Evolutionary conservation across 2,888 invertebrate species (phyloP), one percentile per base, ranked within the genome.

Genomic region (Lacanobia wlatinum): DNA sequence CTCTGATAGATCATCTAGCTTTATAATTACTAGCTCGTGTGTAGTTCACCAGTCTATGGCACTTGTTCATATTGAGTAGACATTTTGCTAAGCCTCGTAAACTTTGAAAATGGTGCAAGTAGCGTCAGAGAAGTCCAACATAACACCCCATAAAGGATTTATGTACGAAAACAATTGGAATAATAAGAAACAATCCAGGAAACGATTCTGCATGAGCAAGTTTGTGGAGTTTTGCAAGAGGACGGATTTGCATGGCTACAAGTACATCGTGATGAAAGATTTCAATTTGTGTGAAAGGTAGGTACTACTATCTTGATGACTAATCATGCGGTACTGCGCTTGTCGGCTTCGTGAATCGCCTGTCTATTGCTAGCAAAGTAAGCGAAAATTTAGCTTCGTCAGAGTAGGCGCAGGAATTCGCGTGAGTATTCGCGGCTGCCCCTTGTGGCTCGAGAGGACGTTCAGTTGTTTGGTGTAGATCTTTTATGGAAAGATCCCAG

Each of bases 161-260:
- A 21, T 53, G 59, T 6, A 64, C 21, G 23, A 43, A 46, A 55
- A 43, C 48, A 66, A 70, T 73, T 23, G 14, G 52, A 71, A 68
- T 70, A 86, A 84, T 70, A 86, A 84, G 18, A 84, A 83, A 81
- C 73, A 72, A 79, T 87, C 50, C 1, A 89, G 82, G 46, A 88
- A 80, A 75, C 79, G 80, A 3, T 90, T 88, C 75, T 89, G 89
- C 64, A 62, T 70, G 1, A 78, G 59, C 1, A 95, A 92, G 79
- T 93, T 94, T 28, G 90, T 90, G 6, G 97, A 97, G 83, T 98
- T 97, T 92, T 97, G 97, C 83, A 95, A 96, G 66, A 96, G 97
- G 38, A 98, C 98, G 0, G 97, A 97, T 76, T 91, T 98, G 66
- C 98, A 98, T 86, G 98, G 98, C 1, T 98, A 97, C 84, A 97